Conservation (phyloP, 2,888 invertebrate genomes). For the Tenthredo distinguenda region DNA sequence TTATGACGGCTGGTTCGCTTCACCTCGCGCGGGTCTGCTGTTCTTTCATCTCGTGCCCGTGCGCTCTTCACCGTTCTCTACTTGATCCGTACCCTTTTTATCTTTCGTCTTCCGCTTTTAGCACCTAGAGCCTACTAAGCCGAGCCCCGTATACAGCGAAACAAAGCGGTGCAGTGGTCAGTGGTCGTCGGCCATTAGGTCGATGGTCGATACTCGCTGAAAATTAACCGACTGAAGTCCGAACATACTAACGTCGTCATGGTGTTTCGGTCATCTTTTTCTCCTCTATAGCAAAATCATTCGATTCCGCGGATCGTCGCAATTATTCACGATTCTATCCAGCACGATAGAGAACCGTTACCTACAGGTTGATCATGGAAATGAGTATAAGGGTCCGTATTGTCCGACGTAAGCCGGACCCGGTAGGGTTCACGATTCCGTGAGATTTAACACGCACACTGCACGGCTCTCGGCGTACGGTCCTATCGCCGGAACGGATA, state of each 20-base stretch:
- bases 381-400: neutral
- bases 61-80: constrained; percentile 1
- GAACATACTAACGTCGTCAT: neutral
- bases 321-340: neutral
- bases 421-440: neutral
- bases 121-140: neutral
- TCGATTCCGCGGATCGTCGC: neutral
- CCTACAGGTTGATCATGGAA: neutral
- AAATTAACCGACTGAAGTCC: neutral
- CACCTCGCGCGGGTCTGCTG: neutral
- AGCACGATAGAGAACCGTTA: neutral
- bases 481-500: neutral
- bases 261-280: neutral
- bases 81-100: neutral
- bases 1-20: constrained; percentile 24
- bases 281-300: neutral
- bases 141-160: neutral
- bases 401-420: neutral
- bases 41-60: constrained; percentile 4
- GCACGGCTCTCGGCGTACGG: neutral
- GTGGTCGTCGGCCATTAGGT: constrained; percentile 12
- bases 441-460: neutral
- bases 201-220: neutral
- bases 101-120: neutral
- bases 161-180: neutral